Conservation (phyloP, 2,797 vertebrate species). For the Phoeniculus purpureus region DNA sequence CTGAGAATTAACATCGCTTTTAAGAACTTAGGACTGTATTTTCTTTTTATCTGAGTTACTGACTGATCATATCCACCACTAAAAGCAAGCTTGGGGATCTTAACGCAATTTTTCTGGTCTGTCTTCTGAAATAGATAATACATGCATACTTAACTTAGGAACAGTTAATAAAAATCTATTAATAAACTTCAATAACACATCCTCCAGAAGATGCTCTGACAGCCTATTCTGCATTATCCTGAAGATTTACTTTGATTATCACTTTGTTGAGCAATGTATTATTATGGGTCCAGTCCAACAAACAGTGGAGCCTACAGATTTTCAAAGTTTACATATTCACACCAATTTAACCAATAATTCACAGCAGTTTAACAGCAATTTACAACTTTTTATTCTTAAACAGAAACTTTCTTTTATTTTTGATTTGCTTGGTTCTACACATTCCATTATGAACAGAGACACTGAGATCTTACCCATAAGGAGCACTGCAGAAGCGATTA, state of each 20-base stretch:
- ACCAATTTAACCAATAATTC: conserved; percentile 1
- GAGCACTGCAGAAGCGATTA: neutral
- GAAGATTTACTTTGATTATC: neutral
- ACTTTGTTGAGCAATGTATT: neutral
- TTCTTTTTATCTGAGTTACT: neutral
- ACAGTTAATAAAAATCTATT: neutral
- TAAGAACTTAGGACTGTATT: neutral
- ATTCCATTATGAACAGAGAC: neutral
- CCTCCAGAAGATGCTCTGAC: neutral
- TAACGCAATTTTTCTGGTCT: neutral
- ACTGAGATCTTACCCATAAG: neutral
- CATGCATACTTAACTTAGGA: neutral
- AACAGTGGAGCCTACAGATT: neutral
- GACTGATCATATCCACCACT: neutral
- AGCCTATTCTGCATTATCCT: neutral
- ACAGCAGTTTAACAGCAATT: conserved; percentile 3
- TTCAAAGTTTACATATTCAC: conserved; percentile 6
- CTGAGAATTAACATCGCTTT: neutral
- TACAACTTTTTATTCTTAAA: neutral
- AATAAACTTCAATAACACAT: neutral
- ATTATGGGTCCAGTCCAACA: neutral
- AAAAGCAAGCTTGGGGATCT: neutral
- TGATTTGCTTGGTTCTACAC: neutral
- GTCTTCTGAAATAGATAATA: neutral
- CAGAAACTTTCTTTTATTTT: neutral